Percentiles rank a stretch among this genome's conserved stretches.
These are phyloP conservation scores for Ivindomyrus marchei DNA, from an alignment of 2,113 vertebrate genomes.

Conservation along the genomic window DNA sequence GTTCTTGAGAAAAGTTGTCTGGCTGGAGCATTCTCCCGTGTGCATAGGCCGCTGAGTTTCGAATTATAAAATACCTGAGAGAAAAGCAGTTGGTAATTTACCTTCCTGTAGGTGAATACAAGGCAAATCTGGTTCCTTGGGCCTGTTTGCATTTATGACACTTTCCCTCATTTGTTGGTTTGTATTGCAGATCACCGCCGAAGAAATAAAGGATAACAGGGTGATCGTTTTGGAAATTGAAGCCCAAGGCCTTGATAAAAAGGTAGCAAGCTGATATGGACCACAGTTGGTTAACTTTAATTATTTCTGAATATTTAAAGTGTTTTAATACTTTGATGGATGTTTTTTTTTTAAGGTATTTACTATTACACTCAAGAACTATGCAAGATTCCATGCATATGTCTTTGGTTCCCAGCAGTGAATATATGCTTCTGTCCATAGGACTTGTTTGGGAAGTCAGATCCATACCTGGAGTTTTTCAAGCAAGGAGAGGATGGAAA, in stretches of 20 bases:
- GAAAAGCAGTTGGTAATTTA: background rate
- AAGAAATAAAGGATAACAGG: slow-evolving; percentile 81
- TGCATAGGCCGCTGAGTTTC: background rate
- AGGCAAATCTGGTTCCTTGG: background rate
- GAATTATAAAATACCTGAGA: background rate
- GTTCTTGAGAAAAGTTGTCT: background rate
- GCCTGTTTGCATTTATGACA: background rate
- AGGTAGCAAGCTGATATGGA: slow-evolving; percentile 54
- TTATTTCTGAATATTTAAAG: background rate
- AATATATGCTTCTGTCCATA: slow-evolving; percentile 38
- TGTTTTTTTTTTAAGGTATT: background rate
- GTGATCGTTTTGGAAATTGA: slow-evolving; percentile 72
- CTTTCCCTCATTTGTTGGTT: background rate
- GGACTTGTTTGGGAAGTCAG: slow-evolving; percentile 88
- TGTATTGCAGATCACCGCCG: slow-evolving; percentile 67
- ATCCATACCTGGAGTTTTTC: slow-evolving; percentile 84
- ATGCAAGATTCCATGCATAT: background rate
- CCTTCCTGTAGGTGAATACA: background rate
- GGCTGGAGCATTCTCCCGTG: background rate
- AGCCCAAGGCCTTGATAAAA: slow-evolving; percentile 83
- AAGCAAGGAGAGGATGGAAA: slow-evolving; percentile 69
- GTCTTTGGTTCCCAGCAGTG: background rate
- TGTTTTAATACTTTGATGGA: background rate
- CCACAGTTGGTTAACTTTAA: background rate
- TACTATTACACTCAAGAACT: background rate